Percentiles rank a stretch among this genome's conserved stretches.
Evolutionary conservation across 2,113 vertebrate genomes (phyloP).

Genomic region (Neomonachus schauinslandi): DNA sequence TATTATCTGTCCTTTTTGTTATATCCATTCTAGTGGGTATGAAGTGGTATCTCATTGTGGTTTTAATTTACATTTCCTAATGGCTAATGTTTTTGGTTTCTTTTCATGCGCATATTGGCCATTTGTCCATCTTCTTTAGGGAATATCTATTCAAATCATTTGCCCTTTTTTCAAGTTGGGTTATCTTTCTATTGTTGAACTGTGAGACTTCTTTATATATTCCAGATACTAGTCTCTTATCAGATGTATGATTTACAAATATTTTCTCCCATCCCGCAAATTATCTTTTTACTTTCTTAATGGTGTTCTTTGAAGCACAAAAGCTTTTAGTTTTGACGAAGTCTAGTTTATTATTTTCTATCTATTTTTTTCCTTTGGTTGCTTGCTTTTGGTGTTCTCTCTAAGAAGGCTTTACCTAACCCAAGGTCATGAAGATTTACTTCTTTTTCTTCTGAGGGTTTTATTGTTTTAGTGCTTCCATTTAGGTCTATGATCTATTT

Average conservation of each 20-base stretch:
- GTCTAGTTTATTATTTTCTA: background rate
- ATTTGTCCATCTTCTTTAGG: background rate
- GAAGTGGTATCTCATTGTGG: background rate
- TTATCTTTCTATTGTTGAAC: background rate
- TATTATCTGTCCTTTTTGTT: background rate
- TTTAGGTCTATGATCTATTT: background rate
- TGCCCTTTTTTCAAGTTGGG: background rate
- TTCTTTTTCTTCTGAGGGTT: background rate
- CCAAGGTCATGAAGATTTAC: conserved; percentile 12
- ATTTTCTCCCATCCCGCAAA: background rate
- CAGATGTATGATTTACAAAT: conserved; percentile 17
- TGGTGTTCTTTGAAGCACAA: background rate
- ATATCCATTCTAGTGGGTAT: background rate
- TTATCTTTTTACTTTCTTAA: background rate
- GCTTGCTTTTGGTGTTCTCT: background rate
- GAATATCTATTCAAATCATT: conserved; percentile 1
- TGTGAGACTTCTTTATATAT: background rate
- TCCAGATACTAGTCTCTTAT: background rate
- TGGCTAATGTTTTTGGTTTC: background rate
- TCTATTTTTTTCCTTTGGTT: background rate
- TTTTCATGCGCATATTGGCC: background rate
- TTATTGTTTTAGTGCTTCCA: background rate
- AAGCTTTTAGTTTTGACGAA: background rate
- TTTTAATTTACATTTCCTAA: background rate
- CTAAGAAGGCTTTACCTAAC: background rate